phyloP scores from a whole-genome alignment of 1,140 invertebrate species.

The Bombus breviceps region DNA sequence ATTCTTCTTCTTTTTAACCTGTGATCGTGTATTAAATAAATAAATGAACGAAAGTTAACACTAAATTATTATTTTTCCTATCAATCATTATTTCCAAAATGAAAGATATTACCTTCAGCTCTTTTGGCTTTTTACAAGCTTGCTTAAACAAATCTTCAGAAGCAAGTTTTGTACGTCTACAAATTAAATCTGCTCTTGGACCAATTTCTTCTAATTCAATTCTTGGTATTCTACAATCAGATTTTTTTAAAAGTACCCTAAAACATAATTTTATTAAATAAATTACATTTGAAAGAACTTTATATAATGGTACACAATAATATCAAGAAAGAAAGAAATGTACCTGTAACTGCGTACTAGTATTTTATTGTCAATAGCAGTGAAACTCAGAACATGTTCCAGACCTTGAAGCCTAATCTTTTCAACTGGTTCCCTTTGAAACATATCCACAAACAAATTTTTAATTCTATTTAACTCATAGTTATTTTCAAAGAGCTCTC shows the following conservation, averaged over 20 bases:
- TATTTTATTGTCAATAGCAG: conserved; percentile 91
- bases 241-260: conserved; percentile 95
- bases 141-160: conserved; percentile 95
- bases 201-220: conserved; percentile 97
- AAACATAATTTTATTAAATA: conserved; percentile 34
- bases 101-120: conserved; percentile 86
- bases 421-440: conserved; percentile 92
- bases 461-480: conserved; percentile 92
- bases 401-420: conserved; percentile 94
- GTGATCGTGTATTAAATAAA: conserved; percentile 27
- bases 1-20: conserved; percentile 95
- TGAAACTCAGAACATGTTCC: conserved; percentile 96
- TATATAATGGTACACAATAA: not conserved
- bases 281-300: not conserved
- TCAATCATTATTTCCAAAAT: not conserved
- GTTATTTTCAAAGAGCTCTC: conserved; percentile 94
- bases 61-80: not conserved
- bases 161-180: conserved; percentile 94
- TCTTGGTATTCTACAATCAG: conserved; percentile 92
- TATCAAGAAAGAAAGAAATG: not conserved
- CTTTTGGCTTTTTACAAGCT: conserved; percentile 92
- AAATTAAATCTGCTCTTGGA: conserved; percentile 93
- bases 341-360: conserved; percentile 93
- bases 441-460: conserved; percentile 96
- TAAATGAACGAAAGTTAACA: not conserved